Conservation (phyloP, 2,797 vertebrate species). For the Philypnodon macrostomus region DNA sequence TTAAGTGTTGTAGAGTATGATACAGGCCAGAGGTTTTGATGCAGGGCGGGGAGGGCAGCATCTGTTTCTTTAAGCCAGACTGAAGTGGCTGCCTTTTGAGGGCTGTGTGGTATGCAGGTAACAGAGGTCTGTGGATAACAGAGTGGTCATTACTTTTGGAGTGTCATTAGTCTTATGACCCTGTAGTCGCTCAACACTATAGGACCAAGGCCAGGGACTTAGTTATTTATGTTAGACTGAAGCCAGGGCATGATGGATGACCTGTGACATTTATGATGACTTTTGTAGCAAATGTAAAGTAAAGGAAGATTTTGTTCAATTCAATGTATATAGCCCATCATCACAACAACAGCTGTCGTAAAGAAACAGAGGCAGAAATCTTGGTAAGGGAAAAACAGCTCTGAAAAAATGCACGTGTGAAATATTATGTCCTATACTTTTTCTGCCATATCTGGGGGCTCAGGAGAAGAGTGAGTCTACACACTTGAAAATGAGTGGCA, state of each 20-base stretch:
- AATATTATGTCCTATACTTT: no score
- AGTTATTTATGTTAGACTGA: not conserved
- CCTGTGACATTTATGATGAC: not conserved
- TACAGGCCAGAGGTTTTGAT: constrained; percentile 40
- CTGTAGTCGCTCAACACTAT: constrained; percentile 46
- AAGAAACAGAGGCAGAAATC: no score
- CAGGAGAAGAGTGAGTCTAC: no score
- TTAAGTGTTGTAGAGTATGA: constrained; percentile 36
- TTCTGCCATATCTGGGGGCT: no score
- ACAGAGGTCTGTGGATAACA: constrained; percentile 39
- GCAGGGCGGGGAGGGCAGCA: constrained; percentile 29
- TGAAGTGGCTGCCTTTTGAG: constrained; percentile 10
- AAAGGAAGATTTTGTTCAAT: no score
- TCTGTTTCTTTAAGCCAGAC: constrained; percentile 14
- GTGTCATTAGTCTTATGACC: constrained; percentile 54
- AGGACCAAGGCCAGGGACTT: constrained; percentile 52
- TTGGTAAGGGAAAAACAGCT: no score
- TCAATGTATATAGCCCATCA: no score
- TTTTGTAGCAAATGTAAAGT: not conserved
- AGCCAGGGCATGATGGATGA: not conserved
- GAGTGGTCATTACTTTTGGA: constrained; percentile 44
- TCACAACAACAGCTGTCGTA: no score
- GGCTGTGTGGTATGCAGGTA: constrained; percentile 33
- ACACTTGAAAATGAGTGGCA: no score
- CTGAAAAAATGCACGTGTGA: no score